Percentiles rank a stretch among this genome's conserved stretches.
These are phyloP conservation scores for Phyllostomus discolor DNA, from an alignment of 2,113 vertebrate genomes.

Conservation along the genomic window DNA sequence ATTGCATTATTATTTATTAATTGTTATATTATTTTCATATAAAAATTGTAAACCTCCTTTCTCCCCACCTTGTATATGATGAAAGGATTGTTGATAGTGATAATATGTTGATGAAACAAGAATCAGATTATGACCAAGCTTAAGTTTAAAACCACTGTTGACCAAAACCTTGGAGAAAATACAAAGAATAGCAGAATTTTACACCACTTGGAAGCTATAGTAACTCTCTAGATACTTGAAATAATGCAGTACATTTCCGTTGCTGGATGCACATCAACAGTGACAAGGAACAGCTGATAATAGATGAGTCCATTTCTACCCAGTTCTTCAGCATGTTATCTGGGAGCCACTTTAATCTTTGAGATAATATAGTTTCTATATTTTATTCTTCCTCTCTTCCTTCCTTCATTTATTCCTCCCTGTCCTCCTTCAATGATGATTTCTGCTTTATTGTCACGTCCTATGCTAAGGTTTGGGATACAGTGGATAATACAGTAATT, in stretches of 20 bases:
- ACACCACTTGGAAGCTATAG: not conserved
- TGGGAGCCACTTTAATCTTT: not conserved
- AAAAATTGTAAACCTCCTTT: not conserved
- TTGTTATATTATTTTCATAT: not conserved
- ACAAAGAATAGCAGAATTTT: not conserved
- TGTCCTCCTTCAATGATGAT: not conserved
- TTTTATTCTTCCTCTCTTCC: not conserved
- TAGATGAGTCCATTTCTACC: not conserved
- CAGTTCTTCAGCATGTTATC: not conserved
- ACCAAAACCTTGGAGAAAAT: not conserved
- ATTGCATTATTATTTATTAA: not conserved
- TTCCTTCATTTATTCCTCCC: not conserved
- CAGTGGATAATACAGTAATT: not conserved
- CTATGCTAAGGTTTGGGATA: not conserved
- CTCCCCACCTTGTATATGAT: not conserved
- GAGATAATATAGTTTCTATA: not conserved
- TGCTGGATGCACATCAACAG: not conserved
- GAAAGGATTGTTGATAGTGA: not conserved
- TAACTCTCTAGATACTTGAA: not conserved
- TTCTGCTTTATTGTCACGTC: not conserved
- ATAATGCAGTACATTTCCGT: not conserved
- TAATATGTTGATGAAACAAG: not conserved
- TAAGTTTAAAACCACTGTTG: not conserved
- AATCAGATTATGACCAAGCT: not conserved
- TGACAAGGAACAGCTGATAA: not conserved